These are phyloP conservation scores for Drosophila pectinifera DNA, from an alignment of 1,140 invertebrate species.

Conservation along the genomic window DNA sequence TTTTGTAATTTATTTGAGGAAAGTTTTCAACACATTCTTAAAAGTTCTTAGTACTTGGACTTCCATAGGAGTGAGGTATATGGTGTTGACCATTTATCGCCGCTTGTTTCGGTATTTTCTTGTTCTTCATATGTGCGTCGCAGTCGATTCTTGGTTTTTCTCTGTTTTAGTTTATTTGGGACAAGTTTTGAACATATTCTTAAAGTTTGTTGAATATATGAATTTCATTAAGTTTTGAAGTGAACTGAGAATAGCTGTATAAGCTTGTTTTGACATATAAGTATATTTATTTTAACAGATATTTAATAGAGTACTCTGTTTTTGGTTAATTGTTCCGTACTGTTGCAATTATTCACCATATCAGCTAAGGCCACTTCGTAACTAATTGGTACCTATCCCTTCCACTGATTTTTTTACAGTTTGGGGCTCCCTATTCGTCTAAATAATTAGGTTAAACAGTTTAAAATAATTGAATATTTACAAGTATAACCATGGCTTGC, in stretches of 20 bases:
- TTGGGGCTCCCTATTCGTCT: no score
- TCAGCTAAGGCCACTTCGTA: no score
- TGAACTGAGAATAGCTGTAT: neutral
- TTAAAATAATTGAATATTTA: no score
- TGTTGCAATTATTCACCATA: no score
- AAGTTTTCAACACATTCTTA: neutral
- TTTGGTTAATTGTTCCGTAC: no score
- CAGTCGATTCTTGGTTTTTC: neutral
- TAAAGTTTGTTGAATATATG: no score
- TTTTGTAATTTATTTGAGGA: neutral
- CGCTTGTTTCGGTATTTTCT: neutral
- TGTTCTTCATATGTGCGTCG: neutral
- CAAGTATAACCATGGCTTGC: no score
- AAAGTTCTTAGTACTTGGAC: neutral
- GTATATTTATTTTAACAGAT: neutral
- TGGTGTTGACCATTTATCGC: neutral
- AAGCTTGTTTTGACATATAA: neutral
- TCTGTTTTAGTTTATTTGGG: neutral
- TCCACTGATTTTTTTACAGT: no score
- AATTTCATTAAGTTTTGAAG: neutral
- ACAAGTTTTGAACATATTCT: constrained; percentile 7
- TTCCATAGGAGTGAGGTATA: neutral
- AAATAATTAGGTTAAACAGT: no score
- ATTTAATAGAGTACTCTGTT: neutral
- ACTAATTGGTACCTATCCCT: no score